These are phyloP conservation scores for Neoscelio sp. DNA, from an alignment of 2,888 invertebrate species.

Conservation along the genomic window DNA sequence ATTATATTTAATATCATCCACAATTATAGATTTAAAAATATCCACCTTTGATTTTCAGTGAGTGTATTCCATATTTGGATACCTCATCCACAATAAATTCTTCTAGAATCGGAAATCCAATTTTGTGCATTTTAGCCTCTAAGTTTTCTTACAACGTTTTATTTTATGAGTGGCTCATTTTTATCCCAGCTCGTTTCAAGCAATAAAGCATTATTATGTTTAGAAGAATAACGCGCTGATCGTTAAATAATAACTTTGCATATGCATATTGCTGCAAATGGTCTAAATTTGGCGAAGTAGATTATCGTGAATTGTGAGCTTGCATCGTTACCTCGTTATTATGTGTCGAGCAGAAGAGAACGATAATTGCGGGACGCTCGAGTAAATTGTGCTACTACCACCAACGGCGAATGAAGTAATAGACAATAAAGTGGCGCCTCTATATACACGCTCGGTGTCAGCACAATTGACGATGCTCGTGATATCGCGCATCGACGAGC, in stretches of 20 bases:
- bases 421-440: conserved; percentile 54
- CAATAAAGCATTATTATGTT: neutral
- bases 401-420: conserved; percentile 52
- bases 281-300: conserved; percentile 50
- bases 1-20: too few species aligned
- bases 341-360: conserved; percentile 56
- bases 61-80: too few species aligned
- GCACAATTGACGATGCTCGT: conserved; percentile 43
- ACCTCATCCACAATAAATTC: too few species aligned
- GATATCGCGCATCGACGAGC: conserved; percentile 52
- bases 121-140: too few species aligned
- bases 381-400: conserved; percentile 54
- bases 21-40: too few species aligned
- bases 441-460: conserved; percentile 45
- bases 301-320: conserved; percentile 48
- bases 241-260: conserved; percentile 20
- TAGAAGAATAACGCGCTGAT: conserved; percentile 10
- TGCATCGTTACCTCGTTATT: conserved; percentile 58
- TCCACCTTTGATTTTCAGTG: too few species aligned
- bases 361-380: conserved; percentile 56
- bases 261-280: conserved; percentile 27
- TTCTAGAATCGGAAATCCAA: too few species aligned
- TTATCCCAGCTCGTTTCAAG: too few species aligned
- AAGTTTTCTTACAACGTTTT: too few species aligned
- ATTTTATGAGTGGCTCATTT: neutral